phyloP scores from a whole-genome alignment of 2,113 vertebrate genomes.

The Tylochromis polylepis region DNA sequence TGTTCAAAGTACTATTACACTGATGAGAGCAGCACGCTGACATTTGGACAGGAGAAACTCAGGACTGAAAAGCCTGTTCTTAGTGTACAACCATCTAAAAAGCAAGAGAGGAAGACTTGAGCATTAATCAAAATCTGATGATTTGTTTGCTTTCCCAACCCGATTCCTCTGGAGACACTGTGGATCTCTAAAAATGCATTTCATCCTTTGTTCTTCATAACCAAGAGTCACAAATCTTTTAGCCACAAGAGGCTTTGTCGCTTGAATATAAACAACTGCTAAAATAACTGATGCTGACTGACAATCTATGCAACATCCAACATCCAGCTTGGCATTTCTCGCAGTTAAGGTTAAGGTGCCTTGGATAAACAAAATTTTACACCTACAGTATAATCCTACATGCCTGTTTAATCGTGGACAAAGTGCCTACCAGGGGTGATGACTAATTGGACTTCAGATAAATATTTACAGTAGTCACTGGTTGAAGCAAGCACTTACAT shows the following conservation, averaged over 20 bases:
- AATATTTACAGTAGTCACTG: not conserved
- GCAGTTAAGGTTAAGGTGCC: too few relatives aligned
- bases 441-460: not conserved
- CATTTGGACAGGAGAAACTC: not conserved
- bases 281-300: not conserved
- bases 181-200: not conserved
- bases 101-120: not conserved
- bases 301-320: not conserved
- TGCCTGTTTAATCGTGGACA: not conserved
- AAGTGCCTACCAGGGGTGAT: not conserved
- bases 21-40: not conserved
- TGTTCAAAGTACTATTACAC: not conserved
- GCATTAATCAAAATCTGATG: not conserved
- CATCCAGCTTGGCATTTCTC: not conserved
- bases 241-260: not conserved
- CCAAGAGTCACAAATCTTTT: not conserved
- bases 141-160: not conserved
- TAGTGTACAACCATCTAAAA: not conserved
- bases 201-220: not conserved
- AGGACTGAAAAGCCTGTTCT: not conserved
- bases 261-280: not conserved
- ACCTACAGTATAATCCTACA: not conserved
- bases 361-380: not conserved
- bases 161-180: not conserved
- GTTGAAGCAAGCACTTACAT: not conserved